These are phyloP conservation scores for Nemoura dubitans DNA, from an alignment of 2,888 invertebrate genomes.

Conservation along the genomic window DNA sequence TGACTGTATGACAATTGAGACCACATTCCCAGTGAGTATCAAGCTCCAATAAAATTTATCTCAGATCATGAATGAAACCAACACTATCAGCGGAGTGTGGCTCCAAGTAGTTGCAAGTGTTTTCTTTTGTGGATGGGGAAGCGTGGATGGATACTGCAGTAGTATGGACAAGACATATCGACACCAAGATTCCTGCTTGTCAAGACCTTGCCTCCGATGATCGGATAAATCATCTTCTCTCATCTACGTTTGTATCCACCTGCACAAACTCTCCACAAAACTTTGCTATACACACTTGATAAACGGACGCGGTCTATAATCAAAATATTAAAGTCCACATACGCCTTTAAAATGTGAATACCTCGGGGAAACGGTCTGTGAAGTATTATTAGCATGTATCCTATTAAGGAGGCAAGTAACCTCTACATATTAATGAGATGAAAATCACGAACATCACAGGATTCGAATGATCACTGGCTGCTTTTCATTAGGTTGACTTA, in stretches of 20 bases:
- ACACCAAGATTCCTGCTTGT: not conserved
- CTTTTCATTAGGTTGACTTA: not conserved
- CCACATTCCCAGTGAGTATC: not conserved
- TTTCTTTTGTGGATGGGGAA: too few species aligned
- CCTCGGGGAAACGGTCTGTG: not conserved
- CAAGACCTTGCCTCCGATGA: not conserved
- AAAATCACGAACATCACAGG: not conserved
- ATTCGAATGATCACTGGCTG: not conserved
- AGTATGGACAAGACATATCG: not conserved
- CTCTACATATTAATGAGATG: not conserved
- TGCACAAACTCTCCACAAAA: not conserved
- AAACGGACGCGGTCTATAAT: not conserved
- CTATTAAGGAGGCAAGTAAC: not conserved
- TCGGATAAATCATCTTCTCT: not conserved
- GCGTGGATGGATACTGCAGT: too few species aligned
- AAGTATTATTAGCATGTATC: not conserved
- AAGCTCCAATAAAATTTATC: not conserved
- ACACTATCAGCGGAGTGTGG: too few species aligned
- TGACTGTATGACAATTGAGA: not conserved
- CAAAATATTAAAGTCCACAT: slow-evolving; percentile 31
- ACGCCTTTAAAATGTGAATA: slow-evolving; percentile 1
- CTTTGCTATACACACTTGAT: not conserved
- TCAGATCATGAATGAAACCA: not conserved
- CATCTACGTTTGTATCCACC: not conserved
- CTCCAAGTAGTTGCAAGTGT: too few species aligned